Percentiles rank a stretch among this genome's conserved stretches.
These are phyloP conservation scores for Camponotus floridanus DNA, from an alignment of 1,140 invertebrate species.

Conservation along the genomic window DNA sequence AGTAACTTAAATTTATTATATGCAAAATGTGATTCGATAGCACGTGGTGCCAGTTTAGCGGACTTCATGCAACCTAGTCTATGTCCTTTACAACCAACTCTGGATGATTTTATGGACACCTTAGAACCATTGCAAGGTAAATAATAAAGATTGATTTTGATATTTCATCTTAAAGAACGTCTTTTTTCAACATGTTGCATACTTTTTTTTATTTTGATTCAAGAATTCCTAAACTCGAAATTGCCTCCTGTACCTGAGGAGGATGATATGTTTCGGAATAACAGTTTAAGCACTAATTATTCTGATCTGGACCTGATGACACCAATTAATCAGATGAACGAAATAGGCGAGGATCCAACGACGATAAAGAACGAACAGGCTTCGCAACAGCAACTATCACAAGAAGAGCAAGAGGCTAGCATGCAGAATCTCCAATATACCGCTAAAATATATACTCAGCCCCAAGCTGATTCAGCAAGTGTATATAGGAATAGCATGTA, in stretches of 20 bases:
- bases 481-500: slow-evolving; percentile 82
- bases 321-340: slow-evolving; percentile 81
- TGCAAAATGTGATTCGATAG: slow-evolving; percentile 79
- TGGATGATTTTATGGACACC: slow-evolving; percentile 98
- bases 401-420: slow-evolving; percentile 68
- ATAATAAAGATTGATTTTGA: neutral
- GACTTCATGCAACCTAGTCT: slow-evolving; percentile 99
- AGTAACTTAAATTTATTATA: neutral
- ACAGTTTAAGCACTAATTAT: slow-evolving; percentile 82
- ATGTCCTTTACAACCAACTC: slow-evolving; percentile 97
- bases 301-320: slow-evolving; percentile 84
- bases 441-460: slow-evolving; percentile 83
- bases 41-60: slow-evolving; percentile 91
- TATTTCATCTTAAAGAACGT: neutral
- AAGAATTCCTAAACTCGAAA: slow-evolving; percentile 88
- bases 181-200: neutral
- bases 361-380: slow-evolving; percentile 73
- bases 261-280: slow-evolving; percentile 82
- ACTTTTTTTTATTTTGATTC: slow-evolving; percentile 38
- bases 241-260: slow-evolving; percentile 90
- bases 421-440: slow-evolving; percentile 84
- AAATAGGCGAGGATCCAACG: slow-evolving; percentile 71
- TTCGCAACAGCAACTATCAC: slow-evolving; percentile 69
- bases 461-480: slow-evolving; percentile 72
- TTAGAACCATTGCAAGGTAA: slow-evolving; percentile 94